These are phyloP conservation scores for Cyclophora albipunctata DNA, from an alignment of 2,888 invertebrate genomes.

Conservation along the genomic window DNA sequence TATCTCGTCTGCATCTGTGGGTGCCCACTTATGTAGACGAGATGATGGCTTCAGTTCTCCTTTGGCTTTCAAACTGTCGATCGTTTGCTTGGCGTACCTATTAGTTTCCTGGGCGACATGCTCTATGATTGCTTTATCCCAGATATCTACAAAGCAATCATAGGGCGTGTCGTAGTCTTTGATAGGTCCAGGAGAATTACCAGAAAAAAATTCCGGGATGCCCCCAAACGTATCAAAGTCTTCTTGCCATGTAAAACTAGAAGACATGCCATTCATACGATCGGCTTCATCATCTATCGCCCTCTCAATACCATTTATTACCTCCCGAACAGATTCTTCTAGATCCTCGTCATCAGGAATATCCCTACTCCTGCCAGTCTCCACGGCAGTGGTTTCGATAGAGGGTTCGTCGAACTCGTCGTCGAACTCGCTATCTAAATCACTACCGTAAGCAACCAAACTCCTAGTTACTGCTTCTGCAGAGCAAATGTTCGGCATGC, in stretches of 20 bases:
- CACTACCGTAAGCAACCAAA: conserved; percentile 5
- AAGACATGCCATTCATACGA: background rate
- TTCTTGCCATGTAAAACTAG: conserved; percentile 6
- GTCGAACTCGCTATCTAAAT: conserved; percentile 14
- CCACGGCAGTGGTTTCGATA: conserved; percentile 2
- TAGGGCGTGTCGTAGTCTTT: background rate
- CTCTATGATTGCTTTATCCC: background rate
- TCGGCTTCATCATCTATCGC: conserved; percentile 16
- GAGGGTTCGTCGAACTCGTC: background rate
- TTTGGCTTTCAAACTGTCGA: background rate
- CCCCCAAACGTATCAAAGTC: conserved; percentile 17
- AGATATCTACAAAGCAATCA: background rate
- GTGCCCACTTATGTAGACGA: conserved; percentile 16
- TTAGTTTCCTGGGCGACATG: background rate
- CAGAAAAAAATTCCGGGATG: conserved; percentile 15
- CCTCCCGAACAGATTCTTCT: conserved; percentile 5
- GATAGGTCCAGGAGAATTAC: conserved; percentile 16
- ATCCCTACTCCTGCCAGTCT: background rate
- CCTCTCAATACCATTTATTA: conserved; percentile 6
- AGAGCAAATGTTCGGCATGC: conserved; percentile 1
- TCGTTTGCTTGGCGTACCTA: background rate
- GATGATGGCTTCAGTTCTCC: conserved; percentile 4
- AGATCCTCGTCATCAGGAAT: conserved; percentile 18
- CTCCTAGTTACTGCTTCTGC: background rate
- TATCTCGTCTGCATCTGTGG: conserved; percentile 16